Evolutionary conservation across 2,888 invertebrate genomes (phyloP).

Genomic region (Drosophila hamatofila): DNA sequence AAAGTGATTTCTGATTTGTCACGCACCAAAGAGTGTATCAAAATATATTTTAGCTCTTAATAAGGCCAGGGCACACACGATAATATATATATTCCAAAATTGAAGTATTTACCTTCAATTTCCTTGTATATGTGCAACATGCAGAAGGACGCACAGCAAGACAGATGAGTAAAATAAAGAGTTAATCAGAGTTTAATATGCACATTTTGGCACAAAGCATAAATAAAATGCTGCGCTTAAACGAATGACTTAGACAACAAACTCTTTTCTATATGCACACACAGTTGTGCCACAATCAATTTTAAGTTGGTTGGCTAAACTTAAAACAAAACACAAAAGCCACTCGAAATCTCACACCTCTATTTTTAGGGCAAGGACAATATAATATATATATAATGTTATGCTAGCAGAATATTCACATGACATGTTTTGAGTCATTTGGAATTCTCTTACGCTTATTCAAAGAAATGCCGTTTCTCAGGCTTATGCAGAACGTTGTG

Average conservation of each 20-base stretch:
- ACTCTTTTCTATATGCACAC: slow-evolving; percentile 34
- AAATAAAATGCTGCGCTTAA: slow-evolving; percentile 3
- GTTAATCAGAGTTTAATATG: background rate
- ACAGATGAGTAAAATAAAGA: background rate
- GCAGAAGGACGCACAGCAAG: background rate
- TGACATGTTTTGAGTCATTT: slow-evolving; percentile 51
- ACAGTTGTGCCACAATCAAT: slow-evolving; percentile 8
- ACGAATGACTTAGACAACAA: slow-evolving; percentile 62
- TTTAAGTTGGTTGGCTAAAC: slow-evolving; percentile 6
- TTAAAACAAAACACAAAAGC: slow-evolving; percentile 11
- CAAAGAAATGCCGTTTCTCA: slow-evolving; percentile 60
- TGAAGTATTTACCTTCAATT: background rate
- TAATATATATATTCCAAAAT: background rate
- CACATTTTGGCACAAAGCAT: background rate
- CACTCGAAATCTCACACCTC: slow-evolving; percentile 31
- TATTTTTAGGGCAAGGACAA: slow-evolving; percentile 47
- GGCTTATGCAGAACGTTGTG: slow-evolving; percentile 52
- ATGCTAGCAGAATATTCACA: slow-evolving; percentile 25
- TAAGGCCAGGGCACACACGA: background rate
- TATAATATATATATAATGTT: background rate
- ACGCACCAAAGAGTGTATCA: background rate
- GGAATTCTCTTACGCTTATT: slow-evolving; percentile 22
- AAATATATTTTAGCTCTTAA: background rate
- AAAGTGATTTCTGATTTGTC: background rate
- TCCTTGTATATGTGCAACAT: background rate